These are phyloP conservation scores for Odontomyia ornata DNA, from an alignment of 2,888 invertebrate genomes.

Conservation along the genomic window DNA sequence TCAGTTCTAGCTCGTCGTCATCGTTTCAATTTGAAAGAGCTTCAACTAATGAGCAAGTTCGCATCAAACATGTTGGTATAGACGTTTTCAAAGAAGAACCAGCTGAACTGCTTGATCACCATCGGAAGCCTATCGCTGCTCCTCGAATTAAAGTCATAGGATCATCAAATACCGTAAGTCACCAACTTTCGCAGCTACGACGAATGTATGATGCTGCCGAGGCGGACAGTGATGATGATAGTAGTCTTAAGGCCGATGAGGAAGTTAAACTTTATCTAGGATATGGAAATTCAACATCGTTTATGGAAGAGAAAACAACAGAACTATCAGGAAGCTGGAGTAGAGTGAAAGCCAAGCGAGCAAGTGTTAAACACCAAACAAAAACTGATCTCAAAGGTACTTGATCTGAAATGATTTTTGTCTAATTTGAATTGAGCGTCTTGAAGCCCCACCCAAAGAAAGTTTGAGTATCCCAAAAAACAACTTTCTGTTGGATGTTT, in stretches of 20 bases:
- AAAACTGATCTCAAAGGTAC: conserved; percentile 35
- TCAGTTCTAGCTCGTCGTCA: conserved; percentile 8
- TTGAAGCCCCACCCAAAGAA: conserved; percentile 2
- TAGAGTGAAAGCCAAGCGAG: conserved; percentile 65
- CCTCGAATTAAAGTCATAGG: conserved; percentile 60
- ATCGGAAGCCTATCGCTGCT: conserved; percentile 56
- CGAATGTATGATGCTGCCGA: conserved; percentile 61
- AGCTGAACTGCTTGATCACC: neutral
- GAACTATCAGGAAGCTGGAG: conserved; percentile 69
- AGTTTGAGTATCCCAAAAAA: conserved; percentile 39
- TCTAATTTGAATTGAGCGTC: too few relatives aligned
- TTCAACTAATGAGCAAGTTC: neutral
- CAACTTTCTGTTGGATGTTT: conserved; percentile 14
- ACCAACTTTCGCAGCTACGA: conserved; percentile 60
- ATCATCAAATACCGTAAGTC: conserved; percentile 59
- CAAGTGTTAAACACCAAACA: conserved; percentile 22
- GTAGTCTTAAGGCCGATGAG: conserved; percentile 68
- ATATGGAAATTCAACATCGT: conserved; percentile 47
- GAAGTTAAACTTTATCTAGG: conserved; percentile 70
- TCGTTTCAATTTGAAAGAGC: conserved; percentile 21
- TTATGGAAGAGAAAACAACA: conserved; percentile 55
- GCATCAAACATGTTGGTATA: neutral
- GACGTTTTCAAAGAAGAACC: conserved; percentile 1
- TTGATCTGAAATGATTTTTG: neutral
- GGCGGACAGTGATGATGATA: conserved; percentile 66